Base-by-base conservation (phyloP, 2,113 vertebrate genomes). In the Copsychus sechellarum region DNA sequence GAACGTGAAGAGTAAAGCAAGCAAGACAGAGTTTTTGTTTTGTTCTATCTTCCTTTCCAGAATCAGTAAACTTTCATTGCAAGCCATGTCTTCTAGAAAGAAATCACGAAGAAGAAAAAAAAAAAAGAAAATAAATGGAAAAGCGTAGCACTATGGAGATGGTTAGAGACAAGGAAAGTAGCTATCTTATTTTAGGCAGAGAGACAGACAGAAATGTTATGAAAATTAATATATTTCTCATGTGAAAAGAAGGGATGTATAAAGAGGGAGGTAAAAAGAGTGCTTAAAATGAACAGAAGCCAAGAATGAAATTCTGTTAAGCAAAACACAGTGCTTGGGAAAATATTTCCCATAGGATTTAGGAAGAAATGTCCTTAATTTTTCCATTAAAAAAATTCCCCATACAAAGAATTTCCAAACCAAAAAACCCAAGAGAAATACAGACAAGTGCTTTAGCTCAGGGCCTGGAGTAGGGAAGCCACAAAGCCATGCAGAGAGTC, bases 111-210 rank as follows among this genome's bases (percentile, higher is more conserved):
- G 3, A 0, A 2, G 3, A 0, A 2, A 8, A 17, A 45, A 16
- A 29, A 8, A 62, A 13, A 56, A 8, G 5, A 17, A 26, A 94
- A 66, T 6, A 72, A 71, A 90, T 42, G 8, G 42, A 51, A 74
- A 74, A 89, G 5, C 26, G 25, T 50, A 64, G 33, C 69, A 70
- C 31, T 34, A 33, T 17, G 53, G 69, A 78, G 58, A 34, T 79
- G 33, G 29, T 34, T 40, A 70, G 47, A 69, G 74, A 79, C 71
- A 96, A 92, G 54, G 38, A 66, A 91, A 90, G 43, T 0, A 0
- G 18, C 23, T 42, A 21, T 54, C 45, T 95, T 72, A 93, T 93
- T 96, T 91, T 79, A 95, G 57, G 43, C 25, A 77, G 24, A 90
- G n/a, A 93, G 12, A 48, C 43, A 90, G 50, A 64, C 9, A 79